phyloP scores from a whole-genome alignment of 1,140 invertebrate species.

The Steinernema feltiae region DNA sequence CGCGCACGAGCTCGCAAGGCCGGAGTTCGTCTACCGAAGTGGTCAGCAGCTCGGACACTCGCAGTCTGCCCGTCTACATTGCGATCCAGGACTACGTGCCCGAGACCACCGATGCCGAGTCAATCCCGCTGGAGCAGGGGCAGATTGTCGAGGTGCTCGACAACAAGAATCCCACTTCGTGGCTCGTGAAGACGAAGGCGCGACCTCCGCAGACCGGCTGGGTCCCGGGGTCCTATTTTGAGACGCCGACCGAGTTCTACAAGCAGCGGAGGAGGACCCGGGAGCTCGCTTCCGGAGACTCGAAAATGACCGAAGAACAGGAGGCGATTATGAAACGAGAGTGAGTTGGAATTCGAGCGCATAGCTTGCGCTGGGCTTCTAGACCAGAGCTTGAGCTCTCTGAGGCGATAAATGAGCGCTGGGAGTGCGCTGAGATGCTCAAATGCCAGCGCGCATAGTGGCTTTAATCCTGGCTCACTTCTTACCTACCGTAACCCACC shows the following conservation, averaged over 20 bases:
- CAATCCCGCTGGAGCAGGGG: constrained; percentile 71
- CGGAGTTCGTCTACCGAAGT: constrained; percentile 43
- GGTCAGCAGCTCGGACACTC: constrained; percentile 44
- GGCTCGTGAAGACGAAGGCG: constrained; percentile 54
- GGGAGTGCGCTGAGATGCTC: background rate
- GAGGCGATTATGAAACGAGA: constrained; percentile 61
- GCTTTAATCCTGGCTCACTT: too few species aligned
- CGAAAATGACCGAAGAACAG: constrained; percentile 59
- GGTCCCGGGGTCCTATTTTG: constrained; percentile 73
- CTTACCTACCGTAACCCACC: background rate
- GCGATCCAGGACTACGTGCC: constrained; percentile 72
- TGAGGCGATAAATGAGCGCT: too few species aligned
- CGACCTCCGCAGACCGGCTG: constrained; percentile 67
- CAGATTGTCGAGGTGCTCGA: constrained; percentile 79
- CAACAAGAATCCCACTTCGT: constrained; percentile 58
- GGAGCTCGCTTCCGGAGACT: constrained; percentile 57
- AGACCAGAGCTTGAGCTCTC: too few species aligned
- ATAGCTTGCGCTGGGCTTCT: too few species aligned
- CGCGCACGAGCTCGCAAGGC: constrained; percentile 32
- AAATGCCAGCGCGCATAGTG: too few species aligned
- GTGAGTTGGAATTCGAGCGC: too few species aligned
- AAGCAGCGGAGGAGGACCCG: constrained; percentile 58
- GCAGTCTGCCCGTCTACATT: constrained; percentile 65
- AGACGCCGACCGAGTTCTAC: constrained; percentile 60
- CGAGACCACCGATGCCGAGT: constrained; percentile 66